Conservation (phyloP, 2,113 vertebrate species). For the Antigone vipio region DNA sequence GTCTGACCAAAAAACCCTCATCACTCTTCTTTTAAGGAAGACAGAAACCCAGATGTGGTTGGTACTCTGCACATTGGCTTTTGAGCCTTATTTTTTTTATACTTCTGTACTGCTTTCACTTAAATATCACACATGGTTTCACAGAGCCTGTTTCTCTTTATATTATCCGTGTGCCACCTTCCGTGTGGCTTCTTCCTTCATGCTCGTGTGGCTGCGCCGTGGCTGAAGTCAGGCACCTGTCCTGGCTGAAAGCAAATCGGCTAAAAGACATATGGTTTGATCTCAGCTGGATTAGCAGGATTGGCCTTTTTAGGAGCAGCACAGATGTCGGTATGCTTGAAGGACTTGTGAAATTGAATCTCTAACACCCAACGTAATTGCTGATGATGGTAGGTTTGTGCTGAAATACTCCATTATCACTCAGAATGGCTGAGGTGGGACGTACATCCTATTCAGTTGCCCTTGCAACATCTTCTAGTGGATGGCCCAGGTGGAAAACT, state of each 20-base stretch:
- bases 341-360: neutral
- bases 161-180: neutral
- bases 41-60: neutral
- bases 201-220: accelerated
- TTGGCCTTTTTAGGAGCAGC: neutral
- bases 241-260: neutral
- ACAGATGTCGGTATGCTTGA: neutral
- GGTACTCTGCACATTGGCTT: accelerated
- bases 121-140: neutral
- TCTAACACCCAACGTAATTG: neutral
- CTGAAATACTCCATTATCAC: neutral
- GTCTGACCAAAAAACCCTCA: neutral
- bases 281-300: neutral
- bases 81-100: neutral
- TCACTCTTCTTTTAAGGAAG: neutral
- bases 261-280: neutral
- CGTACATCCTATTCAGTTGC: accelerated
- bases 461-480: neutral
- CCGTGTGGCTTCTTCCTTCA: neutral
- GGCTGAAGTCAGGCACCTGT: neutral
- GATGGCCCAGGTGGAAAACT: neutral
- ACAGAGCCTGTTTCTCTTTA: neutral
- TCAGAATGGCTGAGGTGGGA: neutral
- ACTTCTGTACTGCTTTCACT: neutral
- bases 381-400: neutral